These are phyloP conservation scores for Bombylius major DNA, from an alignment of 2,888 invertebrate species.

Conservation along the genomic window DNA sequence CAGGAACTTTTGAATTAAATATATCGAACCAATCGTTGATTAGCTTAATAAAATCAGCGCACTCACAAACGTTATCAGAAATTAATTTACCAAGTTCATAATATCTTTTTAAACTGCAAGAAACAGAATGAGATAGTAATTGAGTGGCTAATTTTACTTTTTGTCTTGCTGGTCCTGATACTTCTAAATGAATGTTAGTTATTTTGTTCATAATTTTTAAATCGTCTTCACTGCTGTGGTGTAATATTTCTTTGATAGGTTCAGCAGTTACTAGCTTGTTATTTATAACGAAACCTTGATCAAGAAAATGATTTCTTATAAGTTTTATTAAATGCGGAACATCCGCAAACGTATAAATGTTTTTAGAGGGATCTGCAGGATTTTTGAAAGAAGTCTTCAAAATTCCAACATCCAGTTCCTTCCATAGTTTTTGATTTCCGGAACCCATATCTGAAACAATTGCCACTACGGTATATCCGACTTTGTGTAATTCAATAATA, in stretches of 20 bases:
- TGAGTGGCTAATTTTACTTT: slow-evolving; percentile 8
- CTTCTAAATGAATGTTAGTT: neutral
- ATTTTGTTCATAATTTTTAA: slow-evolving; percentile 1
- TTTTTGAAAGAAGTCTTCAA: neutral
- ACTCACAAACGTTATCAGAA: too few relatives aligned
- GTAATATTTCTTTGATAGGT: neutral
- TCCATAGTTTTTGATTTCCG: slow-evolving; percentile 2
- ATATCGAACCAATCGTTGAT: too few relatives aligned
- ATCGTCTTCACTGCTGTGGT: neutral
- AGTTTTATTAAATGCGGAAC: slow-evolving; percentile 6
- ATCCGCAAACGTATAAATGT: slow-evolving; percentile 1
- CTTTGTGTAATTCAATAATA: slow-evolving; percentile 1
- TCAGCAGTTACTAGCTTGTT: neutral
- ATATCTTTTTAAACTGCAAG: too few relatives aligned
- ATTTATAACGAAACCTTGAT: neutral
- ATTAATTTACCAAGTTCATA: too few relatives aligned
- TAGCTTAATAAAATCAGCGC: too few relatives aligned
- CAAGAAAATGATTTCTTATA: slow-evolving; percentile 5
- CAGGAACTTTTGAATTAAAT: too few relatives aligned
- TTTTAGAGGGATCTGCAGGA: too few relatives aligned
- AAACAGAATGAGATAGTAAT: slow-evolving; percentile 3
- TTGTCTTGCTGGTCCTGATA: neutral
- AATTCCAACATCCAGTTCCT: neutral
- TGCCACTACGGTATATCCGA: slow-evolving; percentile 3
- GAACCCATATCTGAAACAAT: slow-evolving; percentile 1